Evolutionary conservation across 2,797 vertebrate genomes (phyloP).

Genomic region (Acomys russatus): DNA sequence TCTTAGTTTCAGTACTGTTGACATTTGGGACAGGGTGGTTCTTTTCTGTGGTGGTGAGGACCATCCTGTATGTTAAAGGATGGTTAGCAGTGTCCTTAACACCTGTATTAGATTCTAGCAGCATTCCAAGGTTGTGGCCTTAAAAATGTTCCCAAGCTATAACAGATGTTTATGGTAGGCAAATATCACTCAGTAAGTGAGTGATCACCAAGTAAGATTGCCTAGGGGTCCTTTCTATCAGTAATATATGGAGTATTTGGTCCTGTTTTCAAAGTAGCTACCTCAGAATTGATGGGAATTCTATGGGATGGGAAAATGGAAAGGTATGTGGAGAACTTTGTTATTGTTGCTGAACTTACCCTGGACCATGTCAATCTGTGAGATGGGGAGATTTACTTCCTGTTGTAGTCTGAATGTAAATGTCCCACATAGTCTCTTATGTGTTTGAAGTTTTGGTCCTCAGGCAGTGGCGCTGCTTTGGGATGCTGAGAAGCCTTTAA

Average conservation of each 20-base stretch:
- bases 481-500: not conserved
- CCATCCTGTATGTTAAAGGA: not conserved
- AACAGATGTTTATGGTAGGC: not conserved
- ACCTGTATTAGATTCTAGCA: not conserved
- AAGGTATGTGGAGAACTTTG: not conserved
- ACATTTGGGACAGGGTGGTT: not conserved
- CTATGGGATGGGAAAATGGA: not conserved
- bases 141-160: slow-evolving; percentile 3
- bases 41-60: not conserved
- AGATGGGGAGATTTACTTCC: not conserved
- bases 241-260: not conserved
- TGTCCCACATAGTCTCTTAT: too few relatives aligned
- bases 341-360: not conserved
- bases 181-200: not conserved
- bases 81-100: not conserved
- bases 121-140: not conserved
- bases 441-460: not conserved
- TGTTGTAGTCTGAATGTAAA: not conserved
- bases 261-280: slow-evolving; percentile 5
- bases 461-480: not conserved
- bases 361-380: not conserved
- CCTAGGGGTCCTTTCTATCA: not conserved
- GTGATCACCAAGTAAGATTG: not conserved
- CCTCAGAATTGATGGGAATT: not conserved
- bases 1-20: not conserved